Percentiles rank a stretch among this genome's conserved stretches.
These are phyloP conservation scores for Numenius phaeopus DNA, from an alignment of 2,797 vertebrate species.

Conservation along the genomic window DNA sequence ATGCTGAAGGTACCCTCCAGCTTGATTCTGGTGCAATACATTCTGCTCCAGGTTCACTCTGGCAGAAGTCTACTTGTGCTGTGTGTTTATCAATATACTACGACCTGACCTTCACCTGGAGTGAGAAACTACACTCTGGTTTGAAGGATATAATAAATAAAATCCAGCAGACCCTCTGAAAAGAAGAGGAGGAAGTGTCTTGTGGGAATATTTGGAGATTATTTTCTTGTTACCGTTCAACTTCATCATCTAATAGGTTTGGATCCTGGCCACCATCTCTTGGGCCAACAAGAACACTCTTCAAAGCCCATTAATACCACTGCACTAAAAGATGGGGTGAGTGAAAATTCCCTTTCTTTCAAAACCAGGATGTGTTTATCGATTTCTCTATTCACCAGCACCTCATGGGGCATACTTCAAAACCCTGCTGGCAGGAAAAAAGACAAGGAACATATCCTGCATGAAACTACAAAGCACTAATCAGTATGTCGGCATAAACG, in stretches of 20 bases:
- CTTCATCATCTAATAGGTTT: neutral
- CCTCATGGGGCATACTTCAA: conserved; percentile 2
- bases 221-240: neutral
- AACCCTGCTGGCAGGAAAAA: conserved; percentile 41
- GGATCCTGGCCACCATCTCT: neutral
- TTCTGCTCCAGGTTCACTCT: neutral
- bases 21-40: neutral
- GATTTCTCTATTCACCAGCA: conserved; percentile 27
- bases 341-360: neutral
- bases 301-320: conserved; percentile 1
- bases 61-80: neutral
- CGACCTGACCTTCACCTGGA: neutral
- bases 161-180: neutral
- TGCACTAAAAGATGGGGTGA: neutral
- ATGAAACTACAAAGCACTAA: conserved; percentile 52
- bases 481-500: conserved; percentile 13
- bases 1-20: neutral
- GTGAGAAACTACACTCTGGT: neutral
- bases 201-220: neutral
- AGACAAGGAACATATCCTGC: conserved; percentile 30
- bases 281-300: neutral
- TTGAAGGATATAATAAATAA: neutral
- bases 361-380: neutral
- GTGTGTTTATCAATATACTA: neutral
- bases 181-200: neutral